Evolutionary conservation across 1,140 invertebrate species (phyloP).

Genomic region (Gryon sp.): DNA sequence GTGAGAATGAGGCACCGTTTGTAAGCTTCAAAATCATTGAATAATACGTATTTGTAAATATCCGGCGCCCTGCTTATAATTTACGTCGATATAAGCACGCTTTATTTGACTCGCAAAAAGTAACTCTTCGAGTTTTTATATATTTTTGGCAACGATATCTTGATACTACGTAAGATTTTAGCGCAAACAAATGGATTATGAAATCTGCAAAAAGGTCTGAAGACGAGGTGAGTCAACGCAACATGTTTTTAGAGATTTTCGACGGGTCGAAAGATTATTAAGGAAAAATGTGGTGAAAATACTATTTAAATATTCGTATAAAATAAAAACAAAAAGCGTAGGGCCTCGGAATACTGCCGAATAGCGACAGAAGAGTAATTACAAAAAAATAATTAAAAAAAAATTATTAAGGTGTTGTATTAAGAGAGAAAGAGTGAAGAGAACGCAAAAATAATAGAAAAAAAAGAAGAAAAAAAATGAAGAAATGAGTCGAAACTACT

Average conservation of each 20-base stretch:
- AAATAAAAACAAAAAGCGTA: slow-evolving; percentile 78
- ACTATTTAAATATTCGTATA: slow-evolving; percentile 80
- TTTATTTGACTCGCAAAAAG: slow-evolving; percentile 77
- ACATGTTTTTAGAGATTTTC: slow-evolving; percentile 77
- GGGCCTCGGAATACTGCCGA: slow-evolving; percentile 77
- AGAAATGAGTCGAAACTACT: slow-evolving; percentile 77
- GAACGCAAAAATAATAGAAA: slow-evolving; percentile 71
- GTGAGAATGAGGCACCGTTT: slow-evolving; percentile 57
- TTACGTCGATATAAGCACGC: slow-evolving; percentile 70
- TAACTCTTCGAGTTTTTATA: slow-evolving; percentile 78
- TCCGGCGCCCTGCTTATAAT: slow-evolving; percentile 75
- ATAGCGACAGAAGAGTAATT: slow-evolving; percentile 73
- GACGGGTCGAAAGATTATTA: slow-evolving; percentile 75
- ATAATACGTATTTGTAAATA: slow-evolving; percentile 66
- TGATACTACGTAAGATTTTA: slow-evolving; percentile 79
- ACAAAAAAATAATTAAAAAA: slow-evolving; percentile 62
- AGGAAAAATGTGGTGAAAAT: slow-evolving; percentile 68
- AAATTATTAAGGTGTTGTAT: slow-evolving; percentile 65
- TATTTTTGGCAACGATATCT: slow-evolving; percentile 81
- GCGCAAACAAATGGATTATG: slow-evolving; percentile 72
- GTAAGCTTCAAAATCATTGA: slow-evolving; percentile 64
- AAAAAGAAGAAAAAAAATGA: slow-evolving; percentile 66
- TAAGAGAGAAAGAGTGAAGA: slow-evolving; percentile 62
- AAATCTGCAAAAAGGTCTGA: slow-evolving; percentile 67
- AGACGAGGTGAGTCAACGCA: slow-evolving; percentile 71